Conservation (phyloP, 2,113 vertebrate species). For the Myotis brandtii region DNA sequence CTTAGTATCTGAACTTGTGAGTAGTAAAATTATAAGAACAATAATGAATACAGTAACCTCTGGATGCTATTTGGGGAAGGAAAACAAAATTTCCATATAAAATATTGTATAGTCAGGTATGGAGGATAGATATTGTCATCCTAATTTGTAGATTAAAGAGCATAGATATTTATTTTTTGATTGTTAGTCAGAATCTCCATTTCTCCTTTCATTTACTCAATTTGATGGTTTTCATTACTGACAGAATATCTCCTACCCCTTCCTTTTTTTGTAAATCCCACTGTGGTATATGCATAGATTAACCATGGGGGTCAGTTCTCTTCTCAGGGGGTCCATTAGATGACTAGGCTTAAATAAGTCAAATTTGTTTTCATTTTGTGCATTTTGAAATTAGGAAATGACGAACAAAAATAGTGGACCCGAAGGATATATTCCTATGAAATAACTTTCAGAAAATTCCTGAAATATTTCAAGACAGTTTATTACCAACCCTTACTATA, state of each 20-base stretch:
- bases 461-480: constrained; percentile 28
- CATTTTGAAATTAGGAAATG: not conserved
- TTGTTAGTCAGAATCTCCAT: not conserved
- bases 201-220: not conserved
- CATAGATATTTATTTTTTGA: not conserved
- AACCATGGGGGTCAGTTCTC: not conserved
- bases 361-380: not conserved
- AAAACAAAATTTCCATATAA: constrained; percentile 2
- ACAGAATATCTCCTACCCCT: not conserved
- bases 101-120: not conserved
- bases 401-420: not conserved
- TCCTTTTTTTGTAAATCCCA: not conserved
- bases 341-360: not conserved
- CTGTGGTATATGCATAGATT: not conserved
- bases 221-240: not conserved
- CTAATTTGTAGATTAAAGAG: not conserved
- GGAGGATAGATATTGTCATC: not conserved
- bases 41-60: not conserved
- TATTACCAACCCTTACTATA: not conserved
- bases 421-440: not conserved
- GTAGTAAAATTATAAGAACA: not conserved
- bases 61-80: not conserved
- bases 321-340: not conserved
- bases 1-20: not conserved
- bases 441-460: constrained; percentile 32